Percentiles rank a stretch among this genome's conserved stretches.
Evolutionary conservation across 2,113 vertebrate species (phyloP).

Genomic region (Austrofundulus limnaeus): DNA sequence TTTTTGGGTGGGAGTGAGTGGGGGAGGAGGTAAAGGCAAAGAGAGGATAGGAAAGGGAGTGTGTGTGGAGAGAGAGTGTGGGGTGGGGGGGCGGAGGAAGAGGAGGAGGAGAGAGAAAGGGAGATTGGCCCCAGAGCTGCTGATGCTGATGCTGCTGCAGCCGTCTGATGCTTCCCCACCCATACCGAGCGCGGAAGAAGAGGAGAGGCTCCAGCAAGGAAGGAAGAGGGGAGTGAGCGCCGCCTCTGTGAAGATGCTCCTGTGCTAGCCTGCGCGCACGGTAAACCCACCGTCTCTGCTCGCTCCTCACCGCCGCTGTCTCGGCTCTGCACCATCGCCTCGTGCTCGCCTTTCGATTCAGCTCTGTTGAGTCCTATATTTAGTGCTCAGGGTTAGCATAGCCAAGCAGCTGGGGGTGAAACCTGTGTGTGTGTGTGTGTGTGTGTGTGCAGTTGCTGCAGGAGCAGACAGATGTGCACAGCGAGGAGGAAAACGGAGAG

Average conservation of each 20-base stretch:
- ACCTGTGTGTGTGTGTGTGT: too few species aligned
- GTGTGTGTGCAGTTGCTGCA: conserved; percentile 61
- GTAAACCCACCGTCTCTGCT: conserved; percentile 59
- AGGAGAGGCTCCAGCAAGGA: conserved; percentile 60
- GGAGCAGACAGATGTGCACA: conserved; percentile 53
- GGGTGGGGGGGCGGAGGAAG: conserved; percentile 56
- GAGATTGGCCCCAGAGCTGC: conserved; percentile 60
- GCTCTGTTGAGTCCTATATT: conserved; percentile 58
- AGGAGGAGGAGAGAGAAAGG: conserved; percentile 30
- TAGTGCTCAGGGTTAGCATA: conserved; percentile 69
- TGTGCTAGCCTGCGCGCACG: conserved; percentile 56
- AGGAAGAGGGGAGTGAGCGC: conserved; percentile 58
- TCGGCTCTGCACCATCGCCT: conserved; percentile 38
- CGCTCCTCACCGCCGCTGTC: conserved; percentile 33
- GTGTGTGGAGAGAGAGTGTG: conserved; percentile 41
- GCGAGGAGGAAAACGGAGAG: conserved; percentile 30
- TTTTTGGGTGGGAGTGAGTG: conserved; percentile 36
- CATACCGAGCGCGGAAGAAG: conserved; percentile 65
- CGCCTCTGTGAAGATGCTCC: conserved; percentile 65
- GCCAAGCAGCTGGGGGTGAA: conserved; percentile 62
- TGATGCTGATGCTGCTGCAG: conserved; percentile 64
- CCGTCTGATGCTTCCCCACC: conserved; percentile 73
- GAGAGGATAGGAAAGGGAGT: conserved; percentile 54
- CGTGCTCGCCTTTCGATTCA: conserved; percentile 55
- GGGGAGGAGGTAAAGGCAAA: conserved; percentile 58